Evolutionary conservation across 2,113 vertebrate species (phyloP).

Genomic region (Vidua macroura): DNA sequence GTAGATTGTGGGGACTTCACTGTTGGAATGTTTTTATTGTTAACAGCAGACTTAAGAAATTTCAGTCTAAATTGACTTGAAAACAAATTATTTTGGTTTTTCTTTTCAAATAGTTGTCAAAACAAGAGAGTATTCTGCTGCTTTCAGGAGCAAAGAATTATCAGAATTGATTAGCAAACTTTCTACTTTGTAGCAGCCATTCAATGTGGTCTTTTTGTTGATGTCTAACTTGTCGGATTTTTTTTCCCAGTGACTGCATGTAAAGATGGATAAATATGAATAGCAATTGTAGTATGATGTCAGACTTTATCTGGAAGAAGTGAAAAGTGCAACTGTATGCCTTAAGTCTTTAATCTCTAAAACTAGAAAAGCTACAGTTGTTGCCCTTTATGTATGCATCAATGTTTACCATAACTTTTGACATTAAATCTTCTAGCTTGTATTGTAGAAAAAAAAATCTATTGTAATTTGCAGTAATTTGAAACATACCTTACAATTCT

Average conservation of each 20-base stretch:
- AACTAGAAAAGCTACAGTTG: not conserved
- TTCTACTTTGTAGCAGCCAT: not conserved
- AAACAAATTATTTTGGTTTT: not conserved
- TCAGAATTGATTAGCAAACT: accelerated
- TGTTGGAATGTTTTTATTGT: not conserved
- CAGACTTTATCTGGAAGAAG: not conserved
- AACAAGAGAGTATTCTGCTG: not conserved
- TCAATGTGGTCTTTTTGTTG: not conserved
- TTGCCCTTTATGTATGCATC: not conserved
- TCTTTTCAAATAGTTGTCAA: not conserved
- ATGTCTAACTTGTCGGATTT: not conserved
- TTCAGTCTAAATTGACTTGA: not conserved
- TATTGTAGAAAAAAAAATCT: not conserved
- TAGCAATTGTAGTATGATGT: not conserved
- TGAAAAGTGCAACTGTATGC: not conserved
- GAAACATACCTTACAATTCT: not conserved
- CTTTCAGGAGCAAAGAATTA: not conserved
- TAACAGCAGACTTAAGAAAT: not conserved
- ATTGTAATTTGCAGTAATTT: not conserved
- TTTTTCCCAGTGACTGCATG: not conserved
- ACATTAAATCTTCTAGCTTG: not conserved
- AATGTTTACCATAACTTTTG: not conserved
- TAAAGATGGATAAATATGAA: not conserved
- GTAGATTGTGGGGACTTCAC: not conserved
- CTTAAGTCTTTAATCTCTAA: not conserved